phyloP scores from a whole-genome alignment of 2,797 vertebrate species.

The Bovichtus diacanthus region DNA sequence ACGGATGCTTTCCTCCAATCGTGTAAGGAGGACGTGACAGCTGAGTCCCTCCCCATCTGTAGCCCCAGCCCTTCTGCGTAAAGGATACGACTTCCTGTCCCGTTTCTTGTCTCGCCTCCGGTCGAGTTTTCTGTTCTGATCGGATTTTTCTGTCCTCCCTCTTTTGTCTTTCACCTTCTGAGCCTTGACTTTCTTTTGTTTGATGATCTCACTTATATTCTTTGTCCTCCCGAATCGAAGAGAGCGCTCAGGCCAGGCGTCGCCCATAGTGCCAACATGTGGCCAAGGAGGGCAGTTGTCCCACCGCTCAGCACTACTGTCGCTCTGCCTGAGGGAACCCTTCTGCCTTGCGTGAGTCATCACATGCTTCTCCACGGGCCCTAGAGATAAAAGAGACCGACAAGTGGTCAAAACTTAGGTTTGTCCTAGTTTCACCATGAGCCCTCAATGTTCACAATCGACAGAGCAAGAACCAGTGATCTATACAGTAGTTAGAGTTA shows the following conservation, averaged over 20 bases:
- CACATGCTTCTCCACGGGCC: conserved; percentile 83
- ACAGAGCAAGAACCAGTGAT: conserved; percentile 1
- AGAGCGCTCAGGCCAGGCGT: conserved; percentile 76
- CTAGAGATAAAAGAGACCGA: conserved; percentile 61
- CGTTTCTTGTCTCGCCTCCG: conserved; percentile 71
- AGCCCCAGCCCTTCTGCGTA: conserved; percentile 86
- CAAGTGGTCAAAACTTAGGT: conserved; percentile 28
- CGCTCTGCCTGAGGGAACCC: conserved; percentile 77
- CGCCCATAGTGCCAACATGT: conserved; percentile 83
- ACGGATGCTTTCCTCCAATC: conserved; percentile 84
- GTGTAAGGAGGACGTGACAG: conserved; percentile 93
- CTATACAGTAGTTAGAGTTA: not conserved
- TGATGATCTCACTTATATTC: conserved; percentile 72
- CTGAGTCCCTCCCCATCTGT: conserved; percentile 88
- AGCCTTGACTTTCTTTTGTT: conserved; percentile 55
- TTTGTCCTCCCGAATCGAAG: conserved; percentile 82
- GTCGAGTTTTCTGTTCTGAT: conserved; percentile 59
- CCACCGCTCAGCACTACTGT: conserved; percentile 67
- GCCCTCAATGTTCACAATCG: not conserved
- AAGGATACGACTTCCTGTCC: conserved; percentile 90
- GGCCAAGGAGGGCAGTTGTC: conserved; percentile 75
- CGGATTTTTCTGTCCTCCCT: conserved; percentile 28
- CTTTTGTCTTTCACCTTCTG: conserved; percentile 61
- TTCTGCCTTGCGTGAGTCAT: conserved; percentile 87
- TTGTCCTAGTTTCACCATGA: conserved; percentile 29